phyloP scores from a whole-genome alignment of 2,888 invertebrate species.

The Fragum sueziense region DNA sequence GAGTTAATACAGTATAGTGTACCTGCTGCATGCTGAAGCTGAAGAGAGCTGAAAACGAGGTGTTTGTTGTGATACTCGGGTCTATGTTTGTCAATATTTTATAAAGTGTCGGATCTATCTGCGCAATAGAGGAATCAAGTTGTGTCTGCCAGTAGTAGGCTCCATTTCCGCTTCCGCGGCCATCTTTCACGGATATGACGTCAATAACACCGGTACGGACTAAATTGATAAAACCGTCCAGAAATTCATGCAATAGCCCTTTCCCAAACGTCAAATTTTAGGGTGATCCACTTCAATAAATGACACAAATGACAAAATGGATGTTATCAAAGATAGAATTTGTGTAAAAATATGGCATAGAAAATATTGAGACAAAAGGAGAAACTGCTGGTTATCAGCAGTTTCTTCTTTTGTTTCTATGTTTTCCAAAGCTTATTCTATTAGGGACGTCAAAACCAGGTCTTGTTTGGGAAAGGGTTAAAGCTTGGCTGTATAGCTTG shows the following conservation, averaged over 20 bases:
- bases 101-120: conserved; percentile 61
- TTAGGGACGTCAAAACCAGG: too few relatives aligned
- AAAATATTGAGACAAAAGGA: too few relatives aligned
- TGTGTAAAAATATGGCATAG: too few relatives aligned
- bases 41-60: conserved; percentile 71
- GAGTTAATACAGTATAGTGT: too few relatives aligned
- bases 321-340: too few relatives aligned
- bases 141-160: conserved; percentile 72
- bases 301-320: too few relatives aligned
- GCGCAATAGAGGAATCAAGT: conserved; percentile 43
- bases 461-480: too few relatives aligned
- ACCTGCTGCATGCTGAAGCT: conserved; percentile 71
- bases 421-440: too few relatives aligned
- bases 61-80: conserved; percentile 53
- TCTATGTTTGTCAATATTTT: conserved; percentile 60
- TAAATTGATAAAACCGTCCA: conserved; percentile 62
- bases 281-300: too few relatives aligned
- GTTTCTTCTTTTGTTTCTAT: too few relatives aligned
- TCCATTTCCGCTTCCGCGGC: conserved; percentile 70
- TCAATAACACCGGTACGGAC: conserved; percentile 55
- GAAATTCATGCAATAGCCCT: conserved; percentile 64
- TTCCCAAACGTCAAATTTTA: too few relatives aligned
- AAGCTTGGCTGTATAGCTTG: conserved; percentile 58
- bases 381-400: too few relatives aligned
- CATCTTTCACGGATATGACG: conserved; percentile 73